A percentile compares a stretch with the other conserved stretches of the same genome.
Evolutionary conservation across 1,140 invertebrate genomes (phyloP).

Genomic region (Dendrolimus kikuchii): DNA sequence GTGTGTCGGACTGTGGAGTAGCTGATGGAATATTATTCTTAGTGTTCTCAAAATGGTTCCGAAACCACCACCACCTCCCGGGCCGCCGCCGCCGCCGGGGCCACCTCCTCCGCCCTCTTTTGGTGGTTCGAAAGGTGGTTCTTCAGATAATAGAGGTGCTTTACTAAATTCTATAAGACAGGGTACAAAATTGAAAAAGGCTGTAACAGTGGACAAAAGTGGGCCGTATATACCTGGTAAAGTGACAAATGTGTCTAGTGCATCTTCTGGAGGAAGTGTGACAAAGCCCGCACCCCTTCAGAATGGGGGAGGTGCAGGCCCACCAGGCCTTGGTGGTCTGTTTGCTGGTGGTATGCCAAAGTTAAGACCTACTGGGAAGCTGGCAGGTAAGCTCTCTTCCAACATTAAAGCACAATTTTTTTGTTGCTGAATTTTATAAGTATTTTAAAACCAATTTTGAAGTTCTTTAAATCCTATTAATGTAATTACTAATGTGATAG

Average conservation of each 20-base stretch:
- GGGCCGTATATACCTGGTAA: conserved; percentile 82
- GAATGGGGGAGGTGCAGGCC: conserved; percentile 66
- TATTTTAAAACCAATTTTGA: too few species aligned
- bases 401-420: too few species aligned
- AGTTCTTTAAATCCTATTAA: too few species aligned
- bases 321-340: conserved; percentile 80
- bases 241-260: conserved; percentile 35
- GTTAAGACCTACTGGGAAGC: conserved; percentile 82
- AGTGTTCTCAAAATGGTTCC: conserved; percentile 35
- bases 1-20: conserved; percentile 9
- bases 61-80: conserved; percentile 71
- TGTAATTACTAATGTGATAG: too few species aligned
- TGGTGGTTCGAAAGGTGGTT: conserved; percentile 68
- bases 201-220: conserved; percentile 91
- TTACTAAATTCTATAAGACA: conserved; percentile 88
- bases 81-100: conserved; percentile 73
- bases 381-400: conserved; percentile 39
- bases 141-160: conserved; percentile 75
- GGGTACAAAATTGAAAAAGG: conserved; percentile 88
- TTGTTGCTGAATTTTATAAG: too few species aligned
- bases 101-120: conserved; percentile 78
- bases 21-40: conserved; percentile 34
- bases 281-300: conserved; percentile 59
- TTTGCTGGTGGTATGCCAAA: conserved; percentile 92
- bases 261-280: conserved; percentile 39